Evolutionary conservation across 2,797 vertebrate species (phyloP), one percentile per base, ranked within the genome.

Genomic region (Cygnus olor): DNA sequence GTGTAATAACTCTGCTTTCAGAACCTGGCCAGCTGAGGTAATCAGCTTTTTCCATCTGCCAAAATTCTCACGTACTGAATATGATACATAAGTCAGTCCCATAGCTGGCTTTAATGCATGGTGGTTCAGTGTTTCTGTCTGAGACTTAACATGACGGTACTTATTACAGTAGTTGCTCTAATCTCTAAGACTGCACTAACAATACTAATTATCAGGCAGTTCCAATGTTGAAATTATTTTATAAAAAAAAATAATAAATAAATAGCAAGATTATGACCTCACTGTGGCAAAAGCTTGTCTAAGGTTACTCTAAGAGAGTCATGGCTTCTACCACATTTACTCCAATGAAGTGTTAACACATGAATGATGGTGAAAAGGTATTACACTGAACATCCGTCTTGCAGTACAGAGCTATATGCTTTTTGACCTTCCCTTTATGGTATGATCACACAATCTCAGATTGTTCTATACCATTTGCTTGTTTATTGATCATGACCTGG

Each of bases 371-470:
- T 42, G 66, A 32, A 60, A 78, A 87, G 22, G 10, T 49, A 14
- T 36, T 89, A 86, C 63, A 40, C 60, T 73, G 19, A 81, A 58
- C 7, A 51, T 34, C 6, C 10, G 4, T 72, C 92, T 42, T 73
- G 28, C 47, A 66, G 28, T 69, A 57, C 32, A 56, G 47, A 0
- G 0, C 53, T 66, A 10, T 27, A 27, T 66, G 93, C 53, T 54
- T 73, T 94, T 94, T 92, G 84, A 91, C 84, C 61, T 74, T 82
- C 65, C 27, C 56, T 53, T 82, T 78, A 34, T 19, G 32, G 24
- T 20, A 18, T 0, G 3, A 79, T 88, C 79, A 49, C 44, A 28
- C 17, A 53, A 63, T 58, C 56, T 91, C 72, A 71, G 60, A 42
- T 53, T 89, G 94, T 88, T 72, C 72, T 44, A 44, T 70, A 47